Evolutionary conservation across 2,888 invertebrate genomes (phyloP), one percentile per base, ranked within the genome.

Genomic region (Dascillus cervinus): DNA sequence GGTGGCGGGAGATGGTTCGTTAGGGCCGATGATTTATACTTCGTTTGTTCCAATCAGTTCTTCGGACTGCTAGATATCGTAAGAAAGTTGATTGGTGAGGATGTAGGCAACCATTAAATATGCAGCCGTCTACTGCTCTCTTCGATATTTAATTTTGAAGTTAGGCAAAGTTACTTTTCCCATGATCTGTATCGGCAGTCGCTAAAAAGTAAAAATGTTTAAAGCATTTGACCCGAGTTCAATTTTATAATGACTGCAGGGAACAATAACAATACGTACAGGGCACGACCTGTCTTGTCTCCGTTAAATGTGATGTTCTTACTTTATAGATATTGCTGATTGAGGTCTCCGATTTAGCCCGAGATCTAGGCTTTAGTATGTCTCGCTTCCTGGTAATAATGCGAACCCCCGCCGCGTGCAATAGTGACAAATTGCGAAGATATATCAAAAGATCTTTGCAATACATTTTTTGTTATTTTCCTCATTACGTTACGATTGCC

Each of bases 241-340:
- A 58, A 55, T 56, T 60, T 55, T 55, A 55, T 58, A 60, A 58
- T 60, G 57, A 55, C 55, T 47, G 49, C 49, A 32, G 47, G 53
- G 53, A 55, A 56, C 48, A 39, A 46, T 39, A 59, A 59, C 58
- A 58, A 59, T 56, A 56, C 53, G 47, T 49, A 47, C 52, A 41
- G 49, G 47, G 54, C 58, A 58, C 58, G 58, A 57, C 49, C 55
- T 55, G 53, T 46, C 55, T 53, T 52, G 50, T 49, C 51, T 48
- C 49, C 43, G 49, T 52, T 49, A 48, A 53, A 50, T 39, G 41
- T 44, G 47, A 47, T 47, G 52, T 46, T 50, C 52, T 49, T 48
- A 44, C 48, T 49, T 49, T 46, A 46, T 49, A 52, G 50, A 54
- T 53, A 53, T 47, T 47, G 44, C 48, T 46, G 54, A 55, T 55